Evolutionary conservation across 2,797 vertebrate genomes (phyloP).

Genomic region (Phrynocephalus vlangalii): DNA sequence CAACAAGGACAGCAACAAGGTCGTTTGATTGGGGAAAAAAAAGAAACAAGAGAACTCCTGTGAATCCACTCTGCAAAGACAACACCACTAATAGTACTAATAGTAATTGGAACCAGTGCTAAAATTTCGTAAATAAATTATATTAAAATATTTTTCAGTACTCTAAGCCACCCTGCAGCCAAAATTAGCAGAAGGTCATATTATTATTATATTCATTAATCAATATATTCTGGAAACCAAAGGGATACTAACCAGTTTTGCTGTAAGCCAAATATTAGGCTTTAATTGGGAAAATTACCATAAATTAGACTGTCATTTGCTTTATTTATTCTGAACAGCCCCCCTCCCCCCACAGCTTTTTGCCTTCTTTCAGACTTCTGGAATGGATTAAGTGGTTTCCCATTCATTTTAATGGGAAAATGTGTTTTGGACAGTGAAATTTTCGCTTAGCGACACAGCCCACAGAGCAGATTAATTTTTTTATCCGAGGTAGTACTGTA

Average conservation of each 20-base stretch:
- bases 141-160: not conserved
- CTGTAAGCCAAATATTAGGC: no score
- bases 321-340: no score
- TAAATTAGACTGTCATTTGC: no score
- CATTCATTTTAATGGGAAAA: no score
- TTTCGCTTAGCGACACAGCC: no score
- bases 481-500: no score
- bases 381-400: no score
- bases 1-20: constrained; percentile 40
- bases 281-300: no score
- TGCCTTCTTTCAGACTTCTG: no score
- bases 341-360: no score
- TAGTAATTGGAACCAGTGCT: constrained; percentile 2
- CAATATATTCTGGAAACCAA: not conserved
- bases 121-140: not conserved
- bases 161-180: not conserved
- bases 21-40: constrained; percentile 2
- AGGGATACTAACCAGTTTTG: not conserved
- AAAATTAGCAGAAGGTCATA: not conserved
- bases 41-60: constrained; percentile 24
- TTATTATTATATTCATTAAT: not conserved
- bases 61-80: constrained; percentile 25
- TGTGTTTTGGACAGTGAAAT: no score
- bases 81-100: not conserved
- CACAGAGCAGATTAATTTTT: no score